Evolutionary conservation across 2,888 invertebrate genomes (phyloP), one percentile per base, ranked within the genome.

Genomic region (Agrypnus murinus): DNA sequence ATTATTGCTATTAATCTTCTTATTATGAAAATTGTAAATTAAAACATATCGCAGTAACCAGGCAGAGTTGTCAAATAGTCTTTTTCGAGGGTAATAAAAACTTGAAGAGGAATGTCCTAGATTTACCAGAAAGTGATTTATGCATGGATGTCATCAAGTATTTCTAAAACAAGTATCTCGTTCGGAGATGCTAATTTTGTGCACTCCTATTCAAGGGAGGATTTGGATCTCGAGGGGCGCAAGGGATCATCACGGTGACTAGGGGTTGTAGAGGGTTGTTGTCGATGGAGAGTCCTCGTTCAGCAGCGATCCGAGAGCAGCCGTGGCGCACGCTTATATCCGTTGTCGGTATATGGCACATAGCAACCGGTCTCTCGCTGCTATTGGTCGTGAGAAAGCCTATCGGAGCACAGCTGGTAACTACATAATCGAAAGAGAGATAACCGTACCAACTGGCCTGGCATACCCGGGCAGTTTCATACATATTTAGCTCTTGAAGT

Each of bases 341-440:
- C 59, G 69, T 72, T 57, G 69, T 55, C 69, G 50, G 65, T 57
- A 32, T 14, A 60, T 12, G 32, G 53, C 77, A 77, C 80, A 79
- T 80, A 80, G 80, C 79, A 80, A 80, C 80, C 77, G 70, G 69
- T 69, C 70, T 65, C 71, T 65, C 19, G 69, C 65, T 66, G 72
- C 77, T 65, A 80, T 80, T 80, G 80, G 80, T 74, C 70, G 76
- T 66, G 34, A 66, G 69, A 57, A 69, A 75, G 77, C 80, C 79
- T 79, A 80, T 80, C 78, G 72, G 59, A 69, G 69, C 70, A 58
- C 72, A 72, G 77, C 74, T 77, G 74, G 77, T 77, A 78, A 78
- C 78, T 77, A 78, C 77, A 78, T 79, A 79, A 79, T 79, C 78
- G 76, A 79, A 78, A 75, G 74, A 68, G 74, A 73, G 77, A 79